Conservation (phyloP, 2,888 invertebrate species). For the Synergus itoensis region DNA sequence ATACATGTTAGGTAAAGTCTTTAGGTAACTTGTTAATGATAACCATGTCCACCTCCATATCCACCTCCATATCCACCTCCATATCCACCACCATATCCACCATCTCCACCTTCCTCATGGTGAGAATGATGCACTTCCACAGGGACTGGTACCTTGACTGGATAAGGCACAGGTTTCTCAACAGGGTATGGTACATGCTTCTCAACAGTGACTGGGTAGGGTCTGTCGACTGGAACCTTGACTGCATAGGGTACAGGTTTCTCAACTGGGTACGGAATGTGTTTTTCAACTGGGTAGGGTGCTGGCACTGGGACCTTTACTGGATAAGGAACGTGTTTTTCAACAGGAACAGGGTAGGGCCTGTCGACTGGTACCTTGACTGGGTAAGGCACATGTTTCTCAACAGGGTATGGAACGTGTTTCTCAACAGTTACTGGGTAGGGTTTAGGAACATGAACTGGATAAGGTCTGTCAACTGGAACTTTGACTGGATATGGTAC, state of each 20-base stretch:
- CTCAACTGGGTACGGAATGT: conserved; percentile 65
- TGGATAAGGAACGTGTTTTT: conserved; percentile 81
- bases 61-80: conserved; percentile 11
- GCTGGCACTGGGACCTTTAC: conserved; percentile 83
- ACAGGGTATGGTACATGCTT: conserved; percentile 56
- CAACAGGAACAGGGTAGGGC: conserved; percentile 78
- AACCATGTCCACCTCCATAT: conserved; percentile 9
- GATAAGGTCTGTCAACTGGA: conserved; percentile 79
- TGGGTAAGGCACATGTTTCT: conserved; percentile 80
- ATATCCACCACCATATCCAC: conserved; percentile 23
- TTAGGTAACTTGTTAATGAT: conserved; percentile 17
- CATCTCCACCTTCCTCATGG: conserved; percentile 50
- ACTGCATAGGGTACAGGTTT: conserved; percentile 80
- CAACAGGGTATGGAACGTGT: conserved; percentile 83
- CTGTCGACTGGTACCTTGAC: conserved; percentile 76
- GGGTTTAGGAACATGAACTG: conserved; percentile 85
- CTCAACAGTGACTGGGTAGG: conserved; percentile 79
- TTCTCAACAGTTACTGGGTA: conserved; percentile 85
- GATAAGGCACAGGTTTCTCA: conserved; percentile 79
- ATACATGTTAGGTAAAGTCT: conserved; percentile 19
- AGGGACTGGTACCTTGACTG: conserved; percentile 81
- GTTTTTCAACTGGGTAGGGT: conserved; percentile 79
- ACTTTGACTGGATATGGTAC: conserved; percentile 87
- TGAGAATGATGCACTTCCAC: conserved; percentile 79
- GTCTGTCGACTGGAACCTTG: conserved; percentile 82